Conservation (phyloP, 2,113 vertebrate species). For the Psittacara wagleri region DNA sequence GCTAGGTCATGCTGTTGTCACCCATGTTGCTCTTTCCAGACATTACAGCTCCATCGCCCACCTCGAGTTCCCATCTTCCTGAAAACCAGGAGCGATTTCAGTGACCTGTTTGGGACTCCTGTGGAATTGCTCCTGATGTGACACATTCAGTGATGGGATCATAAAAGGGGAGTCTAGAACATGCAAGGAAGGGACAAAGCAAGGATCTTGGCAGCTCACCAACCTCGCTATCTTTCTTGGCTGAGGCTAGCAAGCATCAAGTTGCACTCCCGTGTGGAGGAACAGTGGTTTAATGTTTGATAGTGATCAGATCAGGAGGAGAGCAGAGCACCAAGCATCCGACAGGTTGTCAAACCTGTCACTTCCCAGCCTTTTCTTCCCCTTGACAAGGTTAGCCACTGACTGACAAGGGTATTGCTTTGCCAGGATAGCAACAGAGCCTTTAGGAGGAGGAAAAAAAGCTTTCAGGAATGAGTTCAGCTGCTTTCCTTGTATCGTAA, state of each 20-base stretch:
- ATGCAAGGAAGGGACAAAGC: neutral
- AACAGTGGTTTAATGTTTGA: slow-evolving; percentile 68
- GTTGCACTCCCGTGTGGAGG: slow-evolving; percentile 54
- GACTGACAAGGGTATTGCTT: slow-evolving; percentile 64
- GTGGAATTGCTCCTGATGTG: neutral
- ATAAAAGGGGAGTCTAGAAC: neutral
- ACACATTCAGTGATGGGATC: neutral
- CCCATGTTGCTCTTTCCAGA: neutral
- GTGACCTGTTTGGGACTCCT: neutral
- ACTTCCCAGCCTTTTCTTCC: slow-evolving; percentile 67
- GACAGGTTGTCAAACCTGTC: slow-evolving; percentile 71
- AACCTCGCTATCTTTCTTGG: slow-evolving; percentile 49
- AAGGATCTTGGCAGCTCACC: slow-evolving; percentile 55
- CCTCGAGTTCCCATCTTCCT: neutral
- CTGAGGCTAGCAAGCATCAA: slow-evolving; percentile 50
- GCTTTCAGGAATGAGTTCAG: neutral
- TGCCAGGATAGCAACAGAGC: slow-evolving; percentile 37
- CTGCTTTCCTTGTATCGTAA: neutral
- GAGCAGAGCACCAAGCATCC: slow-evolving; percentile 67
- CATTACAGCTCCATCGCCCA: neutral
- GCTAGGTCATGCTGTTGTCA: neutral
- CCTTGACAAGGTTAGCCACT: slow-evolving; percentile 75
- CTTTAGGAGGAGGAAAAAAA: slow-evolving; percentile 31
- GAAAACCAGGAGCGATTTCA: neutral
- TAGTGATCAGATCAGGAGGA: slow-evolving; percentile 69